Evolutionary conservation across 2,113 vertebrate species (phyloP).

Genomic region (Oncorhynchus clarkii): DNA sequence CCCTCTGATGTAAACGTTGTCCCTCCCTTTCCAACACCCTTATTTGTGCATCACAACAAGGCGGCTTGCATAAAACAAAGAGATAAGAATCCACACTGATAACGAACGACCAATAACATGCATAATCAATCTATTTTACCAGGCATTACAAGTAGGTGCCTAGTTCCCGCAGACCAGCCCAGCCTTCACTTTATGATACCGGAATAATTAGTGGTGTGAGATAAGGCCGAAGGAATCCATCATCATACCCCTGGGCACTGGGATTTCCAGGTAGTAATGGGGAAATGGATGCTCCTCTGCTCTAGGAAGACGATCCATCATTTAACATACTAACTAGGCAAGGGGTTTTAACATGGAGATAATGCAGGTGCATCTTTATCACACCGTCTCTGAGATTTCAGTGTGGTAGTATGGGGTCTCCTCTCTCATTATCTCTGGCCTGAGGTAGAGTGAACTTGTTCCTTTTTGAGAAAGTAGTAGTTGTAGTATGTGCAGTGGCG

Average conservation of each 20-base stretch:
- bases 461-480: not conserved
- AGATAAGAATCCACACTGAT: constrained; percentile 32
- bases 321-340: constrained; percentile 66
- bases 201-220: constrained; percentile 60
- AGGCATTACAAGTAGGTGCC: constrained; percentile 30
- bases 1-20: no score
- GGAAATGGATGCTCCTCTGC: constrained; percentile 22
- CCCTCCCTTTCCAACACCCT: no score
- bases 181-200: constrained; percentile 34
- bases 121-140: constrained; percentile 52
- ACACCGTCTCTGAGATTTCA: constrained; percentile 20
- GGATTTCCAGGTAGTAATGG: constrained; percentile 37
- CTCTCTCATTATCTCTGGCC: constrained; percentile 43
- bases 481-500: not conserved
- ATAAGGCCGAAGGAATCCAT: constrained; percentile 66
- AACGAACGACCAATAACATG: constrained; percentile 35
- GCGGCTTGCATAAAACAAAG: not conserved
- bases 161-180: constrained; percentile 19
- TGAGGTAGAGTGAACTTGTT: constrained; percentile 41
- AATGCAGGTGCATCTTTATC: constrained; percentile 55
- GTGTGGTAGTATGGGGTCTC: constrained; percentile 17
- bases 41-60: not conserved
- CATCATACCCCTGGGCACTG: constrained; percentile 40
- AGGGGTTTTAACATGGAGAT: constrained; percentile 61
- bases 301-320: constrained; percentile 63